A percentile compares a stretch with the other conserved stretches of the same genome.
Conservation (phyloP, 2,888 invertebrate species). For the Galeruca laticollis region DNA sequence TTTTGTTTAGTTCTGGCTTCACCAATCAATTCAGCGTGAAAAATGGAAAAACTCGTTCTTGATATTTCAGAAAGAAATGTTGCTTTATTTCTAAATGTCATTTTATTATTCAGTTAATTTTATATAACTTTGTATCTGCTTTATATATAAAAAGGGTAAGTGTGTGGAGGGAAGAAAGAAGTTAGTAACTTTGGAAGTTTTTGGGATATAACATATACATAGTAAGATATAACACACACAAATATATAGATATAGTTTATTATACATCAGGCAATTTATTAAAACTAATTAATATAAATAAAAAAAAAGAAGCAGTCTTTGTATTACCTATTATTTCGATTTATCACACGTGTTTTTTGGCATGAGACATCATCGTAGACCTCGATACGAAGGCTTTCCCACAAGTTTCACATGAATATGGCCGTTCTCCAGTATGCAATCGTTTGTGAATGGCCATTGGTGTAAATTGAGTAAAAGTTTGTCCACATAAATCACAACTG, state of each 20-base stretch:
- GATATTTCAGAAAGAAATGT: too few relatives aligned
- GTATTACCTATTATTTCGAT: neutral
- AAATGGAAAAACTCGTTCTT: too few relatives aligned
- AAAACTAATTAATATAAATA: neutral
- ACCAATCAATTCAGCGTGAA: too few relatives aligned
- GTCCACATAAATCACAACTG: slow-evolving; percentile 72
- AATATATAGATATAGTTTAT: slow-evolving; percentile 3
- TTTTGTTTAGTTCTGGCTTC: too few relatives aligned
- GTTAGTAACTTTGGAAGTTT: too few relatives aligned
- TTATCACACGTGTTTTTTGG: slow-evolving; percentile 67
- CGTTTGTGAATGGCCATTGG: slow-evolving; percentile 75
- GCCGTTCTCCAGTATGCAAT: slow-evolving; percentile 73
- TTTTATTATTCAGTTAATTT: too few relatives aligned
- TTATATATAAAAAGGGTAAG: too few relatives aligned
- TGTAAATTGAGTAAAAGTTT: slow-evolving; percentile 75
- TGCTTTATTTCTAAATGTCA: too few relatives aligned
- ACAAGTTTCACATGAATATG: slow-evolving; percentile 73
- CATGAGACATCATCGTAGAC: slow-evolving; percentile 73
- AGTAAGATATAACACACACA: too few relatives aligned
- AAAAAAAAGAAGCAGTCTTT: slow-evolving; percentile 26
- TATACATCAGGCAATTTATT: slow-evolving; percentile 5
- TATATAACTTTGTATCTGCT: too few relatives aligned
- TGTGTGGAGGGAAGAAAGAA: too few relatives aligned
- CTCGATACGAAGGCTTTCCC: slow-evolving; percentile 71
- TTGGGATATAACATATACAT: too few relatives aligned